phyloP scores from a whole-genome alignment of 2,113 vertebrate species.

The Lanius ludovicianus region DNA sequence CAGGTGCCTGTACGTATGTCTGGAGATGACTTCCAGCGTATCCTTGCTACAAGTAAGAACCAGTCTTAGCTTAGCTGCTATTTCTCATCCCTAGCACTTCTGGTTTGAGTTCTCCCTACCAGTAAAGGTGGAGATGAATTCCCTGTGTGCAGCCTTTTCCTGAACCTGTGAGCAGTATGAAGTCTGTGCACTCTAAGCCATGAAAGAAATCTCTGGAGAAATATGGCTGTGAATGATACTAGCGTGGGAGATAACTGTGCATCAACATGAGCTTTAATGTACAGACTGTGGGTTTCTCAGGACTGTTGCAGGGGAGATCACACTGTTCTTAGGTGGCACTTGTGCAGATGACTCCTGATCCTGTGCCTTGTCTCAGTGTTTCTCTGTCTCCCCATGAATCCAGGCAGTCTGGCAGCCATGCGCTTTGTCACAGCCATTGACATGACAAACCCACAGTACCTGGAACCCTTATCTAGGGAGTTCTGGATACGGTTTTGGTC shows the following conservation, averaged over 20 bases:
- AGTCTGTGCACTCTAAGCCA: not conserved
- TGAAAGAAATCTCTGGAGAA: not conserved
- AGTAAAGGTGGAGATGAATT: not conserved
- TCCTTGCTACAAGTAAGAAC: constrained; percentile 81
- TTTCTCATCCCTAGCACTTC: not conserved
- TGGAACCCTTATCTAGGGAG: constrained; percentile 49
- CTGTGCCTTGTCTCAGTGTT: not conserved
- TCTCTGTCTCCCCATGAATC: not conserved
- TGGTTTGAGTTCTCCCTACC: not conserved
- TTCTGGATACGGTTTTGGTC: constrained; percentile 57
- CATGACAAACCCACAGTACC: not conserved
- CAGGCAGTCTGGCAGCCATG: constrained; percentile 37
- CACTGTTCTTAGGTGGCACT: not conserved
- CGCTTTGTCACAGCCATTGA: constrained; percentile 47
- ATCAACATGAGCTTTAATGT: not conserved
- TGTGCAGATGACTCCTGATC: fast-evolving
- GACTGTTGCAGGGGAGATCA: not conserved
- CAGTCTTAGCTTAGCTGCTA: not conserved
- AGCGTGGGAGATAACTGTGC: not conserved
- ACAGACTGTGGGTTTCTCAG: not conserved
- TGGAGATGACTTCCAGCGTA: constrained; percentile 49
- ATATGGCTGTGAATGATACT: not conserved
- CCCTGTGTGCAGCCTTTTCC: not conserved
- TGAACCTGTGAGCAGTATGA: not conserved
- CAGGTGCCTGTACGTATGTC: constrained; percentile 74